Evolutionary conservation across 2,797 vertebrate genomes (phyloP).

Genomic region (Masticophis lateralis): DNA sequence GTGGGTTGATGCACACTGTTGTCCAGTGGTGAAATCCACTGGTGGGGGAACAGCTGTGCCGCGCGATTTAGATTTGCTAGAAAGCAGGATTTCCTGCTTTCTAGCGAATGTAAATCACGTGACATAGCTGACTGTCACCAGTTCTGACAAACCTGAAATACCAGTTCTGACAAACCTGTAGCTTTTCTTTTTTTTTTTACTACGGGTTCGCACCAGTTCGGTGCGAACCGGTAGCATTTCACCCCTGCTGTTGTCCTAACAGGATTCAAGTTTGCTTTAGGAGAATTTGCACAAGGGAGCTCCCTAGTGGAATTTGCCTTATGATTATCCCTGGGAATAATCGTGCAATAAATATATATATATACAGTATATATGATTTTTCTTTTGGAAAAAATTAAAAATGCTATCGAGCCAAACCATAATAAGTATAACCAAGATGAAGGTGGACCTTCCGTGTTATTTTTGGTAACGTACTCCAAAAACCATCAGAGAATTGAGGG

Average conservation of each 20-base stretch:
- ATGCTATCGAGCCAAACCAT: conserved; percentile 31
- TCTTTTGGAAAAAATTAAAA: background rate
- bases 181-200: too few species aligned
- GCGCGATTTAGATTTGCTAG: too few species aligned
- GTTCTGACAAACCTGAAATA: too few species aligned
- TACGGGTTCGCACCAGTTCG: too few species aligned
- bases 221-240: too few species aligned
- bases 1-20: too few species aligned
- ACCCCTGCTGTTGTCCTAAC: background rate
- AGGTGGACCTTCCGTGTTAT: background rate
- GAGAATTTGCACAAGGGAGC: background rate
- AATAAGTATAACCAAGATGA: conserved; percentile 14
- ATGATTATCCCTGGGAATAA: background rate
- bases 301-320: background rate
- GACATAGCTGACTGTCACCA: accelerated
- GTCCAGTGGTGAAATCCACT: too few species aligned
- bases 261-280: background rate
- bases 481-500: background rate
- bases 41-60: too few species aligned
- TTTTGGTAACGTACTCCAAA: background rate
- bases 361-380: background rate
- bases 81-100: too few species aligned
- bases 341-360: background rate
- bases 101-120: too few species aligned
- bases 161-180: too few species aligned